These are phyloP conservation scores for Aleiodes testaceus DNA, from an alignment of 2,888 invertebrate species.

Conservation along the genomic window DNA sequence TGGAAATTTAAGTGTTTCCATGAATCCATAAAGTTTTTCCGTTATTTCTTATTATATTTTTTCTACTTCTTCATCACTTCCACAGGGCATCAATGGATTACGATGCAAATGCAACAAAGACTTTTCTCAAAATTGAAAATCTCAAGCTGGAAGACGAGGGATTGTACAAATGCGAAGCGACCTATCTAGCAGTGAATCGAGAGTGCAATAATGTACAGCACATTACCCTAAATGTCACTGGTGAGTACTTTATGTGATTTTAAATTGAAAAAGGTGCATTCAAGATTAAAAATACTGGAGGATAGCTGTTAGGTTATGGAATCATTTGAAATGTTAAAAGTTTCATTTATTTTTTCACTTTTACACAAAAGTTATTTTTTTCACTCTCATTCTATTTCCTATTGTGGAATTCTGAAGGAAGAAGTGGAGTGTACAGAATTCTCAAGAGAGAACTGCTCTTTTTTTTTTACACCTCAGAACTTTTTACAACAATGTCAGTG, in stretches of 20 bases:
- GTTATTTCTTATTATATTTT: neutral
- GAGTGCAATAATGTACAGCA: constrained; percentile 88
- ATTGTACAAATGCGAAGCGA: constrained; percentile 87
- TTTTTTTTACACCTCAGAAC: no score
- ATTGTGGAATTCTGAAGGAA: no score
- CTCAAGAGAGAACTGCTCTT: no score
- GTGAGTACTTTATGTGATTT: constrained; percentile 75
- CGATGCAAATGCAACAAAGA: constrained; percentile 78
- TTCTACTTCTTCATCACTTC: neutral
- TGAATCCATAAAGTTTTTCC: neutral
- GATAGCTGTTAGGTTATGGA: no score
- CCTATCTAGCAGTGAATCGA: constrained; percentile 82
- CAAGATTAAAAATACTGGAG: no score
- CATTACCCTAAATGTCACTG: constrained; percentile 84
- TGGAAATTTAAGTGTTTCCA: neutral
- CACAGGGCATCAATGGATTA: constrained; percentile 83
- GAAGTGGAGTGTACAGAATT: no score
- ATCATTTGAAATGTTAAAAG: no score
- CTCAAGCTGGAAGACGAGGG: constrained; percentile 85
- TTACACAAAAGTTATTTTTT: no score
- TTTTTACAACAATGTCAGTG: no score
- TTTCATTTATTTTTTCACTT: no score
- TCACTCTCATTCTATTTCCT: no score
- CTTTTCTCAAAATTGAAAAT: constrained; percentile 80
- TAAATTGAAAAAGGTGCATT: no score